Evolutionary conservation across 2,888 invertebrate genomes (phyloP).

Genomic region (Coenonympha arcania): DNA sequence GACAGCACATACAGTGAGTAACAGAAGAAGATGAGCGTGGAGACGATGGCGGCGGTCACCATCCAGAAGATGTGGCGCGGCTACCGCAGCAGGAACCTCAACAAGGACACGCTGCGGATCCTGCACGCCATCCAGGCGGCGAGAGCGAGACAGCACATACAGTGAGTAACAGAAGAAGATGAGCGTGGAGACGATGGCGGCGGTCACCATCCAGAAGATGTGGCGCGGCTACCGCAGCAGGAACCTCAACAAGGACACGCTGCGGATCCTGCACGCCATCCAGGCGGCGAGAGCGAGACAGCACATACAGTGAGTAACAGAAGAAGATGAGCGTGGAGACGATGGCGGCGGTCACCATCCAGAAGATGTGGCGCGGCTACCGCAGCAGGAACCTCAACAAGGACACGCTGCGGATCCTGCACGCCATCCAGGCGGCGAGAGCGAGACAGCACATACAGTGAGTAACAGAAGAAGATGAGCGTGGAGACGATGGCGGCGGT

Average conservation of each 20-base stretch:
- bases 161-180: constrained; percentile 77
- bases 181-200: constrained; percentile 72
- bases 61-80: constrained; percentile 93
- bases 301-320: constrained; percentile 85
- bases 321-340: constrained; percentile 58
- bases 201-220: constrained; percentile 86
- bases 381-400: constrained; percentile 82
- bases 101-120: constrained; percentile 77
- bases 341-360: constrained; percentile 83
- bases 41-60: constrained; percentile 78
- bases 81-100: constrained; percentile 82
- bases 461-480: constrained; percentile 68
- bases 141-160: constrained; percentile 86
- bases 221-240: constrained; percentile 89
- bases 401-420: constrained; percentile 76
- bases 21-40: constrained; percentile 60
- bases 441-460: constrained; percentile 89
- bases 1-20: constrained; percentile 89
- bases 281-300: constrained; percentile 85
- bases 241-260: constrained; percentile 79
- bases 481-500: constrained; percentile 77
- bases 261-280: constrained; percentile 77
- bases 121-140: constrained; percentile 81
- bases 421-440: constrained; percentile 82
- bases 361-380: constrained; percentile 90